These are phyloP conservation scores for Rhea pennata DNA, from an alignment of 2,113 vertebrate species.

Conservation along the genomic window DNA sequence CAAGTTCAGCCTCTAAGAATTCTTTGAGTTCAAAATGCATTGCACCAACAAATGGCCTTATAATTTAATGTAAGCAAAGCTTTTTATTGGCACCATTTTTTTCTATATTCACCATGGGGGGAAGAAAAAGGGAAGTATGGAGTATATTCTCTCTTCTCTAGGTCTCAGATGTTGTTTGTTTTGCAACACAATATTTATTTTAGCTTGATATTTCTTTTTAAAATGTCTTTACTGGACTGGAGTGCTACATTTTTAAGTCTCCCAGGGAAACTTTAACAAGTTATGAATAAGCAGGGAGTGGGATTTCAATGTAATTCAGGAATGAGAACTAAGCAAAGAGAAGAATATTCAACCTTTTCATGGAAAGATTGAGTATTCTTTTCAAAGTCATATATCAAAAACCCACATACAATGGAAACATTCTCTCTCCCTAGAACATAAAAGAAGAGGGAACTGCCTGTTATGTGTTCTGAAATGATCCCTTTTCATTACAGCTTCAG, in stretches of 20 bases:
- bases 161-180: constrained; percentile 43
- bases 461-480: constrained; percentile 71
- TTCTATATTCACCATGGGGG: background rate
- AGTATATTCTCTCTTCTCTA: background rate
- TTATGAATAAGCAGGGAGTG: constrained; percentile 56
- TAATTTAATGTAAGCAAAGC: constrained; percentile 26
- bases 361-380: constrained; percentile 71
- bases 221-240: background rate
- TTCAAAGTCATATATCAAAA: constrained; percentile 79
- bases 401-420: constrained; percentile 77
- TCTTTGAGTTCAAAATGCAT: constrained; percentile 5
- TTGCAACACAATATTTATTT: constrained; percentile 41
- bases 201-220: constrained; percentile 36
- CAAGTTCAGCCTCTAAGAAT: background rate
- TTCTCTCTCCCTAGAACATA: constrained; percentile 69
- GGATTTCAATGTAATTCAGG: constrained; percentile 70
- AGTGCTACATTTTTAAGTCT: constrained; percentile 19
- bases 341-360: constrained; percentile 70
- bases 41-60: background rate
- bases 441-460: constrained; percentile 69
- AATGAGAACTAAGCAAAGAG: constrained; percentile 69
- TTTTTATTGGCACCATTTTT: constrained; percentile 14
- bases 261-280: constrained; percentile 47
- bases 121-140: constrained; percentile 12
- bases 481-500: constrained; percentile 74